These are phyloP conservation scores for Palaemon carinicauda DNA, from an alignment of 1,140 invertebrate species.

Conservation along the genomic window DNA sequence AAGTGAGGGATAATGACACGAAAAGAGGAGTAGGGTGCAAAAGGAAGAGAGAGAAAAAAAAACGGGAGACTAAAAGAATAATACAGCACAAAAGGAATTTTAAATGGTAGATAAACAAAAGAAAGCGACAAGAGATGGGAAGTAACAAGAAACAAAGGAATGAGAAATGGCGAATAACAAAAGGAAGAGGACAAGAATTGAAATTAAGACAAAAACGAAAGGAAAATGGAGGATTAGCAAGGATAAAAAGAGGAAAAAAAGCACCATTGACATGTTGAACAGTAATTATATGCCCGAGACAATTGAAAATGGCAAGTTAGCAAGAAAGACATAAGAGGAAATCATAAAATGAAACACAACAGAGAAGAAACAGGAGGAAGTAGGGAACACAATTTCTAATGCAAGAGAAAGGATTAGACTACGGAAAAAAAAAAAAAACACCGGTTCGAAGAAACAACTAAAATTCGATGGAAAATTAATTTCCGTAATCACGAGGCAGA, in stretches of 20 bases:
- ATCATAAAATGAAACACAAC: too few relatives aligned
- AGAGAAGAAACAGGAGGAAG: not conserved
- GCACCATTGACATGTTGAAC: not conserved
- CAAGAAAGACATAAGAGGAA: too few relatives aligned
- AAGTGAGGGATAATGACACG: not conserved
- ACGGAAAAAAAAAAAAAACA: not conserved
- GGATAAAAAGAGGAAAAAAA: too few relatives aligned
- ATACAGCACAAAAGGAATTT: not conserved
- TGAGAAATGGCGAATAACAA: not conserved
- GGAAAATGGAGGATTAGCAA: not conserved
- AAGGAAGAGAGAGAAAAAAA: not conserved
- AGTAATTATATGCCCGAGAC: not conserved
- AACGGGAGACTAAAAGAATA: not conserved
- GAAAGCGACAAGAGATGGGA: not conserved
- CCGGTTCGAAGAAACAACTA: not conserved
- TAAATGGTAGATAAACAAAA: not conserved
- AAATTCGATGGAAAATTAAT: too few relatives aligned
- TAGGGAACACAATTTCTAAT: not conserved
- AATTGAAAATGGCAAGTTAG: too few relatives aligned
- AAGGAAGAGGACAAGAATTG: not conserved
- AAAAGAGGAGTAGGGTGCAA: not conserved
- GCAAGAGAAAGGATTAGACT: not conserved
- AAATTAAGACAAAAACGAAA: not conserved
- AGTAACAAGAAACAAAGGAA: not conserved
- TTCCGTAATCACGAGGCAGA: too few relatives aligned